Conservation (phyloP, 2,797 vertebrate genomes). For the Acanthiza pusilla region DNA sequence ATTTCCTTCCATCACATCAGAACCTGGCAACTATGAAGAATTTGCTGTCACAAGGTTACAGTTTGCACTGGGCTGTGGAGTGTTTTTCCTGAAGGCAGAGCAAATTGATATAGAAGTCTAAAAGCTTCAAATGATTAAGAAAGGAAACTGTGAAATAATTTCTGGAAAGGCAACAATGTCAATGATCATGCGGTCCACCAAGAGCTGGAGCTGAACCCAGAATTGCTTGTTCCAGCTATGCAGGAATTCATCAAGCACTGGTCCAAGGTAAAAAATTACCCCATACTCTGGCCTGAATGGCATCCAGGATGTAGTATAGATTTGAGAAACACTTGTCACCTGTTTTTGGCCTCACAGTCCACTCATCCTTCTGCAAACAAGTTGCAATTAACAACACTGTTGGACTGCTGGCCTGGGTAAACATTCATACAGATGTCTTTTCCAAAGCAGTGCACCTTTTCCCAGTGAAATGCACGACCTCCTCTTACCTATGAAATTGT, state of each 20-base stretch:
- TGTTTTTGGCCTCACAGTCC: neutral
- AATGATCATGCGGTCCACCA: neutral
- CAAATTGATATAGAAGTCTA: neutral
- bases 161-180: neutral
- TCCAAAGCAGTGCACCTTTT: neutral
- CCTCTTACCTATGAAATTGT: neutral
- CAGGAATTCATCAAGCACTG: neutral
- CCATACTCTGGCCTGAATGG: neutral
- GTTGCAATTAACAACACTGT: neutral
- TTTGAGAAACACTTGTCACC: neutral
- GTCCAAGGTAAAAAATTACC: neutral
- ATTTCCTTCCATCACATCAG: neutral
- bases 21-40: neutral
- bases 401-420: neutral
- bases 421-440: neutral
- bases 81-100: neutral
- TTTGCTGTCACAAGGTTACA: neutral
- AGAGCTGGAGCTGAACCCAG: neutral
- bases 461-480: neutral
- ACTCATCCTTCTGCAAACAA: neutral
- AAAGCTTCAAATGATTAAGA: neutral
- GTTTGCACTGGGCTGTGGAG: neutral
- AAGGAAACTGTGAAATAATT: neutral
- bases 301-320: neutral
- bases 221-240: neutral